Evolutionary conservation across 2,113 vertebrate genomes (phyloP), one percentile per base, ranked within the genome.

Genomic region (Gymnogyps californianus): DNA sequence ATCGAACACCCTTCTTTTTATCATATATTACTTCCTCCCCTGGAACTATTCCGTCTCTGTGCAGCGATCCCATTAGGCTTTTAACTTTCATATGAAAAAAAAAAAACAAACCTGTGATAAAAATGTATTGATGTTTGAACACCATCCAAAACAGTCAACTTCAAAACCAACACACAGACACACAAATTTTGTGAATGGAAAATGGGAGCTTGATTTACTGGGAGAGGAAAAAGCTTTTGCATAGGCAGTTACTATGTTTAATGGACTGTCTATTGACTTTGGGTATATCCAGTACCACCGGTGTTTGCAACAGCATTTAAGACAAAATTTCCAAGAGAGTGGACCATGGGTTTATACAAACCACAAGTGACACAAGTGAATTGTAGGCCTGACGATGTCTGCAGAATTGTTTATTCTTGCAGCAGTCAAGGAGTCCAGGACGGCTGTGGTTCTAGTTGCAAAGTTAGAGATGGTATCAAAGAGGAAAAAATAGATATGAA

Each of bases 41-140:
- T 79, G 96, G 96, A 98, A 96, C 97, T 34, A 9, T 85, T 96
- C 93, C 19, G 51, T 93, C 97, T 94, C 95, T 90, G 69, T 96
- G 96, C 85, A 70, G 96, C 2, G 13, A 95, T 97, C 97, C 98
- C 97, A 90, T 70, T 91, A 97, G 98, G 87, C 97, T 92, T 95
- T 96, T 96, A 96, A 98, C 96, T 95, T 98, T 94, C 94, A 85
- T 89, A 98, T 55, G 70, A 49, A 64, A 20, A 58, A 31, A 83
- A 66, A 40, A 22, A 57, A 62, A 80, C 10, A 62, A 91, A 72
- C 47, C 87, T 77, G 92, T 90, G 98, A 98, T 97, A 97, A 98
- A 98, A 97, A 97, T 49, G 89, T 96, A 96, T 90, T 95, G 91
- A 93, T 95, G 96, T 97, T 95, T 98, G 98, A 98, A 97, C 78